Evolutionary conservation across 2,113 vertebrate species (phyloP), one percentile per base, ranked within the genome.

Genomic region (Dermatemys mawii): DNA sequence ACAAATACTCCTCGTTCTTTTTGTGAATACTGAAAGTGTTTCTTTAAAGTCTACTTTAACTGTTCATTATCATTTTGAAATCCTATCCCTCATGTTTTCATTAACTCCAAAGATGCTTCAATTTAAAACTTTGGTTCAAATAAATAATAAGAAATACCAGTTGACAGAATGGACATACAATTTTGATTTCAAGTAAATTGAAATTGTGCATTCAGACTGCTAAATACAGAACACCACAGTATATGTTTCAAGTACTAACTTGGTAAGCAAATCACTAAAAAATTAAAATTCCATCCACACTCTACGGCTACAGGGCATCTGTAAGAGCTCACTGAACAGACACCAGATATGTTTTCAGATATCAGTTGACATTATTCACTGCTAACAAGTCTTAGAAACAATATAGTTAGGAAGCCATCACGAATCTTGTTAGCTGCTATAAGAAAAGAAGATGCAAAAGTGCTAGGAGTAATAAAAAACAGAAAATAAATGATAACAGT

Each of bases 261-360:
- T 55, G 12, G 3, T 12, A n/a, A n/a, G n/a, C 49, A 3, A 22
- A 78, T 90, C 44, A 44, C 89, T 84, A 87, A 50, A 79, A 93
- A 92, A 91, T 55, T 91, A 84, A 96, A 91, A 92, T 73, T 96
- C 90, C 57, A 51, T 85, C 88, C 84, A 67, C 57, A 17, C 53
- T 85, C 84, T 5, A 8, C 12, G 85, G 87, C 60, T 83, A n/a
- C 83, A 85, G 83, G 82, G 81, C 27, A 63, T 26, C 83, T 54
- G 22, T 86, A 70, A 78, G 48, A 51, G 81, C 88, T 91, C 12
- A 79, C 53, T 78, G 41, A 41, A 55, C 38, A 90, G 79, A 78
- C 2, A 54, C 44, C 48, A 76, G 78, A n/a, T 67, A 75, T 24
- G 48, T 26, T 16, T 91, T 90, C 53, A 78, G 78, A 67, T 70